These are phyloP conservation scores for Caranx ignobilis DNA, from an alignment of 2,113 vertebrate species.

Conservation along the genomic window DNA sequence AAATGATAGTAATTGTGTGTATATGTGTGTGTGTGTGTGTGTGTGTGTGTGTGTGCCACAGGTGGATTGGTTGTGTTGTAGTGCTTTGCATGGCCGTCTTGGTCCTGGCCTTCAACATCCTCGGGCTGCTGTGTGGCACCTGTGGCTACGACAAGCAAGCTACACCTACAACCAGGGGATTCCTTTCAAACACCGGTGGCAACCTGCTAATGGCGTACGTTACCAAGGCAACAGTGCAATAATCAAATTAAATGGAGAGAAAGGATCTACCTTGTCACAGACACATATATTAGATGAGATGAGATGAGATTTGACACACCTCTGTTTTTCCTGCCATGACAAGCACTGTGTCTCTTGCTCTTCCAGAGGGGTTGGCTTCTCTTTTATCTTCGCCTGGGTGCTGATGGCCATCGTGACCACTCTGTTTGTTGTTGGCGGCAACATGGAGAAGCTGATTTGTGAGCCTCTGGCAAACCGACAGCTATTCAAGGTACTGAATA, in stretches of 20 bases:
- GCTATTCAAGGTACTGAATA: slow-evolving; percentile 88
- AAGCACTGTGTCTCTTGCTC: slow-evolving; percentile 9
- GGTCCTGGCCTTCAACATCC: slow-evolving; percentile 89
- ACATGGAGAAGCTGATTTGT: slow-evolving; percentile 93
- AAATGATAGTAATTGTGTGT: too few species aligned
- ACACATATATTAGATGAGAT: too few species aligned
- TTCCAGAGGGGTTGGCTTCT: slow-evolving; percentile 92
- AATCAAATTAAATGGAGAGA: not conserved
- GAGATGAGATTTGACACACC: too few species aligned
- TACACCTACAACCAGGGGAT: slow-evolving; percentile 93
- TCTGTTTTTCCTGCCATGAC: not conserved
- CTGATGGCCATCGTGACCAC: slow-evolving; percentile 91
- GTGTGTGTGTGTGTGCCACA: slow-evolving; percentile 65
- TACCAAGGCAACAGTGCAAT: not conserved
- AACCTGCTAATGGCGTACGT: slow-evolving; percentile 96
- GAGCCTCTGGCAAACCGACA: slow-evolving; percentile 91
- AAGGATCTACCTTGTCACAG: too few species aligned
- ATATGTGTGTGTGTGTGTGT: not conserved
- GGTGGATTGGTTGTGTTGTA: slow-evolving; percentile 90
- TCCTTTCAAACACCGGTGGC: slow-evolving; percentile 94
- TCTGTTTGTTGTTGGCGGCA: slow-evolving; percentile 90
- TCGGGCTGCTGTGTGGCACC: slow-evolving; percentile 91
- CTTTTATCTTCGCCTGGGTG: slow-evolving; percentile 93
- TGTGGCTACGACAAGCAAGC: slow-evolving; percentile 90
- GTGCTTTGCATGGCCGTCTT: slow-evolving; percentile 89